Percentiles rank a stretch among this genome's conserved stretches.
These are phyloP conservation scores for Sphyrna mokarran DNA, from an alignment of 2,113 vertebrate genomes.

Conservation along the genomic window DNA sequence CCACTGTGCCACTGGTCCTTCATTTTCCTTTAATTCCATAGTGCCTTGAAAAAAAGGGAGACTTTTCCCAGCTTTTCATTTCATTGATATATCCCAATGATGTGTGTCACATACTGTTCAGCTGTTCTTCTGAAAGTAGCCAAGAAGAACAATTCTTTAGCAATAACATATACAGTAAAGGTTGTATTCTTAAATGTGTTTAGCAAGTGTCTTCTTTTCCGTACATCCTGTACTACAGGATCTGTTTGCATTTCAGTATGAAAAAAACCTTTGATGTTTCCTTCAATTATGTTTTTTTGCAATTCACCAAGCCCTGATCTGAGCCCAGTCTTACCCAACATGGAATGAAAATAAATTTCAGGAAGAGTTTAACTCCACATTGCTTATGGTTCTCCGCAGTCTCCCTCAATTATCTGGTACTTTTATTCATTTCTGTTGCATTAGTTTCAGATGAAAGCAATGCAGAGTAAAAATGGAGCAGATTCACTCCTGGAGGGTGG, in stretches of 20 bases:
- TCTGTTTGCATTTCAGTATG: neutral
- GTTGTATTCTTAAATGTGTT: neutral
- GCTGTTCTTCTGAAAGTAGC: neutral
- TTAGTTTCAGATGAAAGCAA: neutral
- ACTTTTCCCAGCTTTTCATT: neutral
- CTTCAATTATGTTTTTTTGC: neutral
- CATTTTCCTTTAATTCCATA: neutral
- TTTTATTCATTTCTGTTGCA: neutral
- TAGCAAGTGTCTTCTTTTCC: neutral
- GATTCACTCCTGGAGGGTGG: neutral
- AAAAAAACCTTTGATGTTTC: neutral
- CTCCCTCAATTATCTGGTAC: neutral
- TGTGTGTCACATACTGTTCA: neutral
- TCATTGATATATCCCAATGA: neutral
- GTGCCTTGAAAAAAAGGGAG: neutral
- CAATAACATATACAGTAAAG: neutral
- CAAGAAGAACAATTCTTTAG: neutral
- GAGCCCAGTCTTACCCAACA: neutral
- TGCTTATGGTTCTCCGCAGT: neutral
- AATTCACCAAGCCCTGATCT: neutral
- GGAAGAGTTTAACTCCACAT: neutral
- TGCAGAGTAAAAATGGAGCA: neutral
- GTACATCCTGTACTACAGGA: neutral
- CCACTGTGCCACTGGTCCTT: no score
- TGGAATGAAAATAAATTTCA: neutral